Evolutionary conservation across 2,113 vertebrate genomes (phyloP).

Genomic region (Hydropotes inermis): DNA sequence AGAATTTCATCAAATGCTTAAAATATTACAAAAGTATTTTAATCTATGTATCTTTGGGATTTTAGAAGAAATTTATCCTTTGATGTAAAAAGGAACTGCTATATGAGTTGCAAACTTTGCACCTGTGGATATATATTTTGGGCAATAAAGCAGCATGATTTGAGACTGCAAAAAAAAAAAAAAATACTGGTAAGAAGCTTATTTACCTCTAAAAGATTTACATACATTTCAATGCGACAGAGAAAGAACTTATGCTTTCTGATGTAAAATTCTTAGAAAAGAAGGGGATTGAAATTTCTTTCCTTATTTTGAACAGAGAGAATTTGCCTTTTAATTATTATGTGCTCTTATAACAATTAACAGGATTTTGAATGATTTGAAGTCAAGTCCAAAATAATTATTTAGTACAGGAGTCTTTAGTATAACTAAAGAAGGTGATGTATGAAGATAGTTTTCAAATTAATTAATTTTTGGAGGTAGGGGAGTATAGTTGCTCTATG

Average conservation of each 20-base stretch:
- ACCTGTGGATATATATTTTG: constrained; percentile 80
- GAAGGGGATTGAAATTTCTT: background rate
- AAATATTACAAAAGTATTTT: constrained; percentile 81
- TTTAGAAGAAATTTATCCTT: constrained; percentile 81
- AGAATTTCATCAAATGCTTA: constrained; percentile 73
- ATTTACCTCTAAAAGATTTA: background rate
- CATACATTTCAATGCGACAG: background rate
- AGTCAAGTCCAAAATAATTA: background rate
- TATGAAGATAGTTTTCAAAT: background rate
- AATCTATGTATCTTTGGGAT: constrained; percentile 85
- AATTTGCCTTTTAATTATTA: background rate
- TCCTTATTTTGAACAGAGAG: background rate
- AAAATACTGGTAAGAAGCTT: background rate
- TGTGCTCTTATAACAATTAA: background rate
- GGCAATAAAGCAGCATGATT: constrained; percentile 86
- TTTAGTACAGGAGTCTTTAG: background rate
- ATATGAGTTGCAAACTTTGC: constrained; percentile 82
- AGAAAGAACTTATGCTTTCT: background rate
- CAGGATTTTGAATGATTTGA: background rate
- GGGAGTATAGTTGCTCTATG: background rate
- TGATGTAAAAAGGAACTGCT: constrained; percentile 81
- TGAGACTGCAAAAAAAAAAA: constrained; percentile 78
- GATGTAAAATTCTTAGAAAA: background rate
- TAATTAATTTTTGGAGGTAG: background rate
- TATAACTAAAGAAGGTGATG: background rate